Conservation (phyloP, 1,140 invertebrate species). For the Diorhabda elongata region DNA sequence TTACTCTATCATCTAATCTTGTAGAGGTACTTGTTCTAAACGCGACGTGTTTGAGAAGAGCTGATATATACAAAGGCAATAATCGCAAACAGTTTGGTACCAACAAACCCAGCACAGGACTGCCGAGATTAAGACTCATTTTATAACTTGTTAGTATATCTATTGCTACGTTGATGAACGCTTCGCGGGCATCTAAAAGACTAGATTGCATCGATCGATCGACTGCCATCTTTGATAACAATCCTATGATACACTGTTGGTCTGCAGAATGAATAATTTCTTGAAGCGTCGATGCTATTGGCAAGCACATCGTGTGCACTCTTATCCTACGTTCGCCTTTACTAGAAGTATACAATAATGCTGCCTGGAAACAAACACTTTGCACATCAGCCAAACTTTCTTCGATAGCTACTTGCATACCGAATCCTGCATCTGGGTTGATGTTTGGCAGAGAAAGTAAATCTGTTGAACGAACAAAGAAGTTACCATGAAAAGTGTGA, state of each 20-base stretch:
- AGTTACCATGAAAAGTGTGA: constrained; percentile 98
- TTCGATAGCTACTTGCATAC: constrained; percentile 95
- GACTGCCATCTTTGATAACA: constrained; percentile 96
- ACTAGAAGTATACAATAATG: constrained; percentile 94
- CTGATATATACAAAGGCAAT: constrained; percentile 85
- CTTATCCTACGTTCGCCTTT: constrained; percentile 96
- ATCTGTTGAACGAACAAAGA: constrained; percentile 98
- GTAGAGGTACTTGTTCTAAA: constrained; percentile 85
- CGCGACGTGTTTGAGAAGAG: constrained; percentile 85
- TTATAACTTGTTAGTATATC: constrained; percentile 86
- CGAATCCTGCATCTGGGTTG: constrained; percentile 96
- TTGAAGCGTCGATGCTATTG: constrained; percentile 75
- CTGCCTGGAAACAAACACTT: constrained; percentile 95
- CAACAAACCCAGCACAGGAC: constrained; percentile 59
- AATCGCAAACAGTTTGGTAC: constrained; percentile 72
- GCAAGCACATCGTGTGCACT: constrained; percentile 94
- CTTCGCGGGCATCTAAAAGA: constrained; percentile 90
- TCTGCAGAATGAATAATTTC: constrained; percentile 92
- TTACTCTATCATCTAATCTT: constrained; percentile 87
- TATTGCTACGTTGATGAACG: constrained; percentile 90
- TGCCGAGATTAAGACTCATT: constrained; percentile 61
- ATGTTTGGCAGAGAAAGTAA: constrained; percentile 94
- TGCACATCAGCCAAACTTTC: constrained; percentile 84
- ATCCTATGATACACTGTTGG: constrained; percentile 87
- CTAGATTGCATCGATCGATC: constrained; percentile 84